Evolutionary conservation across 2,113 vertebrate genomes (phyloP).

Genomic region (Raja brachyura): DNA sequence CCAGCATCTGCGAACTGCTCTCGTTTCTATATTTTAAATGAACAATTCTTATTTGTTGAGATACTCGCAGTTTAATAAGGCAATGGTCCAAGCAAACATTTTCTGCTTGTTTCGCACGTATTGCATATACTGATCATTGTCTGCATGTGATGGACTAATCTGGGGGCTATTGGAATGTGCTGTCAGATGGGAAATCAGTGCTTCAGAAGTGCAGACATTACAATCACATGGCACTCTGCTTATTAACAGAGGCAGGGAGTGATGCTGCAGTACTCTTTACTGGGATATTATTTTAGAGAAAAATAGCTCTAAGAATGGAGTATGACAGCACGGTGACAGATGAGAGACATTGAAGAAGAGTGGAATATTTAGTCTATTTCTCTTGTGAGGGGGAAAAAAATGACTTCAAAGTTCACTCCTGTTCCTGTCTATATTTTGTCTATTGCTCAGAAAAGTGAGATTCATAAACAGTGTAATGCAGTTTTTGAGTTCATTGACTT

Average conservation of each 20-base stretch:
- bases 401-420: conserved; percentile 23
- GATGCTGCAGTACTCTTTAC: conserved; percentile 21
- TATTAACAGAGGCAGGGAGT: conserved; percentile 22
- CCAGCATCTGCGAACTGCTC: too few species aligned
- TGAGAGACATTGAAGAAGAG: conserved; percentile 23
- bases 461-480: neutral
- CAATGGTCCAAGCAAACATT: neutral
- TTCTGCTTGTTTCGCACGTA: neutral
- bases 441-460: conserved; percentile 1
- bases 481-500: neutral
- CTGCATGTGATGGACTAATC: neutral
- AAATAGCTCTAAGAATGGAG: conserved; percentile 5
- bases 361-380: conserved; percentile 15
- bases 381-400: neutral
- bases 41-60: neutral
- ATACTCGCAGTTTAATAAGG: neutral
- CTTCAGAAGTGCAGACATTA: neutral
- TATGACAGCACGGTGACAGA: conserved; percentile 32
- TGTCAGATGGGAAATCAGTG: conserved; percentile 22
- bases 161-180: neutral
- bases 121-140: neutral
- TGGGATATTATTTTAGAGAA: conserved; percentile 26
- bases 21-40: neutral
- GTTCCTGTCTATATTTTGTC: conserved; percentile 3
- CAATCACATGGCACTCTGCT: conserved; percentile 12